Percentiles rank a stretch among this genome's conserved stretches.
phyloP scores from a whole-genome alignment of 2,113 vertebrate genomes.

The Cheirogaleus medius region DNA sequence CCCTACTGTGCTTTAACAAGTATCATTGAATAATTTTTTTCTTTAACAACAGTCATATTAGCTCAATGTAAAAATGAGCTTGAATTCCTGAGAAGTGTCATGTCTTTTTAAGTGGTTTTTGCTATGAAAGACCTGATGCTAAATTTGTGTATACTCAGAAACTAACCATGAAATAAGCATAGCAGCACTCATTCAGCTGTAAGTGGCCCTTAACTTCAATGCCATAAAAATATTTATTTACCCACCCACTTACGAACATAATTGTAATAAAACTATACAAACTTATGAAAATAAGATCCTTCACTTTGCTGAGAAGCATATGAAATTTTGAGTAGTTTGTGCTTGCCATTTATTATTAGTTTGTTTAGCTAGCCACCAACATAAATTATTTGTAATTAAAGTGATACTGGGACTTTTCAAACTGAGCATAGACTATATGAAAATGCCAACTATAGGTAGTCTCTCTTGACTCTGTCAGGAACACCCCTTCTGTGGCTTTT shows the following conservation, averaged over 20 bases:
- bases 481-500: neutral
- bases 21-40: neutral
- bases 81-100: neutral
- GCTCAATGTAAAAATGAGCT: neutral
- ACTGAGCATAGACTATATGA: neutral
- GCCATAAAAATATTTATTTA: conserved; percentile 11
- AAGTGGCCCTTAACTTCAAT: neutral
- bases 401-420: conserved; percentile 10
- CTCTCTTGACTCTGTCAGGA: neutral
- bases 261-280: conserved; percentile 5
- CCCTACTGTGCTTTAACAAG: neutral
- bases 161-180: neutral
- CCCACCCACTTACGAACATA: neutral
- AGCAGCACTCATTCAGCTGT: neutral
- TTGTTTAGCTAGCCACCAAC: neutral
- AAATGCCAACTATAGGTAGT: neutral
- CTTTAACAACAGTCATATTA: neutral
- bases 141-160: neutral
- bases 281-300: neutral
- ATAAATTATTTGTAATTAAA: neutral
- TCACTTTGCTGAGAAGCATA: neutral
- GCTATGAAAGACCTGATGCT: neutral
- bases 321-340: neutral
- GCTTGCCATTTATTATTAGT: neutral
- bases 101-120: neutral